Evolutionary conservation across 2,888 invertebrate genomes (phyloP).

Genomic region (Latrodectus elegans): DNA sequence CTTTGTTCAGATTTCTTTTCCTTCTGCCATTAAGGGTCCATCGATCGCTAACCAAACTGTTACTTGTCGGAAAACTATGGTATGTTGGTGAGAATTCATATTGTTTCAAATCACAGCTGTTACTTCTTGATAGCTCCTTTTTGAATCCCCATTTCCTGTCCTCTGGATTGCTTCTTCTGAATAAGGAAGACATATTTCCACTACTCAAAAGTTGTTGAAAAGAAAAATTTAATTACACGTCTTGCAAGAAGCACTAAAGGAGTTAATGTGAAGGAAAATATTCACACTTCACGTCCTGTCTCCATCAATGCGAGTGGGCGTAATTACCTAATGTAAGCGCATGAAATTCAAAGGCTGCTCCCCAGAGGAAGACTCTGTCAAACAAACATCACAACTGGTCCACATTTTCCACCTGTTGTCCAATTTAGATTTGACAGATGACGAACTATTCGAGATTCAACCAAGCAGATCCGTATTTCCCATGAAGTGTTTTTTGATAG

Average conservation of each 20-base stretch:
- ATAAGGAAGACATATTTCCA: slow-evolving; percentile 18
- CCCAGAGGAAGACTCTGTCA: slow-evolving; percentile 33
- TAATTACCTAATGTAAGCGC: slow-evolving; percentile 46
- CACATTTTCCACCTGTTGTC: slow-evolving; percentile 55
- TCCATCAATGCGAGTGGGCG: slow-evolving; percentile 35
- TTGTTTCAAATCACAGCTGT: slow-evolving; percentile 4
- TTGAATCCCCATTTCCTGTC: slow-evolving; percentile 3
- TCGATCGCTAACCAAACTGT: neutral
- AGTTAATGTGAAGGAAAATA: slow-evolving; percentile 14
- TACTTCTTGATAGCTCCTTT: slow-evolving; percentile 3
- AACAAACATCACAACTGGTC: slow-evolving; percentile 6
- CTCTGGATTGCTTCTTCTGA: neutral
- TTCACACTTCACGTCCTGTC: neutral
- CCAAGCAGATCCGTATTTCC: slow-evolving; percentile 42
- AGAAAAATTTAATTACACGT: neutral
- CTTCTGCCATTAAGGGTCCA: neutral
- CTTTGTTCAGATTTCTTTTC: neutral
- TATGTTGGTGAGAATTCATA: slow-evolving; percentile 13
- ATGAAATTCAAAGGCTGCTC: slow-evolving; percentile 26
- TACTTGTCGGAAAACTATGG: too few species aligned
- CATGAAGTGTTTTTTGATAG: slow-evolving; percentile 33
- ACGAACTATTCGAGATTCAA: slow-evolving; percentile 23
- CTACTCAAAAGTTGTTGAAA: too few species aligned
- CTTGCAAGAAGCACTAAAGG: slow-evolving; percentile 7
- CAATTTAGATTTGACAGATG: slow-evolving; percentile 39